These are phyloP conservation scores for Hyposoter dolosus DNA, from an alignment of 2,888 invertebrate species.

Conservation along the genomic window DNA sequence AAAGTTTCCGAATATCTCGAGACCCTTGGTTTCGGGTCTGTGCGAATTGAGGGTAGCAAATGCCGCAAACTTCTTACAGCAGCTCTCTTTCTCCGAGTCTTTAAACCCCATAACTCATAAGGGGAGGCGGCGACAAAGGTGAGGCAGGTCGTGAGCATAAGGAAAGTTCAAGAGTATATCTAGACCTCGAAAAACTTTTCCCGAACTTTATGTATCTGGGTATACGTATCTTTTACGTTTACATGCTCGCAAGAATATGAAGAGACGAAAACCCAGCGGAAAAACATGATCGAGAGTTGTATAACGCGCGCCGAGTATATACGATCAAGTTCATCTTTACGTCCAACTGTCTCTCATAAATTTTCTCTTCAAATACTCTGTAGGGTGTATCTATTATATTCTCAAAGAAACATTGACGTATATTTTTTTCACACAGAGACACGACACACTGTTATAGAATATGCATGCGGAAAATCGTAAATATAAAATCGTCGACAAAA, in stretches of 20 bases:
- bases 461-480: background rate
- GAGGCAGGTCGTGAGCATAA: slow-evolving; percentile 76
- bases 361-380: slow-evolving; percentile 10
- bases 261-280: slow-evolving; percentile 35
- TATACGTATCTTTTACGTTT: slow-evolving; percentile 27
- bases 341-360: slow-evolving; percentile 11
- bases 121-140: slow-evolving; percentile 72
- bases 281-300: slow-evolving; percentile 10
- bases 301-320: slow-evolving; percentile 1
- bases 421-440: background rate
- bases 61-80: slow-evolving; percentile 57
- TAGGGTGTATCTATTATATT: background rate
- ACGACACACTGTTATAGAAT: background rate
- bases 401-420: background rate
- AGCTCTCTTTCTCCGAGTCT: slow-evolving; percentile 39
- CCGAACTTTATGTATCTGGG: slow-evolving; percentile 46
- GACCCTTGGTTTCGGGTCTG: slow-evolving; percentile 40
- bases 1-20: slow-evolving; percentile 50
- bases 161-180: slow-evolving; percentile 71
- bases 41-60: slow-evolving; percentile 58
- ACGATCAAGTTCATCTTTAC: slow-evolving; percentile 21
- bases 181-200: slow-evolving; percentile 65
- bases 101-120: slow-evolving; percentile 73
- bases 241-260: slow-evolving; percentile 7
- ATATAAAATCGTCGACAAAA: background rate